Percentiles rank a stretch among this genome's conserved stretches.
phyloP scores from a whole-genome alignment of 2,797 vertebrate species.

The Geotrypetes seraphini region DNA sequence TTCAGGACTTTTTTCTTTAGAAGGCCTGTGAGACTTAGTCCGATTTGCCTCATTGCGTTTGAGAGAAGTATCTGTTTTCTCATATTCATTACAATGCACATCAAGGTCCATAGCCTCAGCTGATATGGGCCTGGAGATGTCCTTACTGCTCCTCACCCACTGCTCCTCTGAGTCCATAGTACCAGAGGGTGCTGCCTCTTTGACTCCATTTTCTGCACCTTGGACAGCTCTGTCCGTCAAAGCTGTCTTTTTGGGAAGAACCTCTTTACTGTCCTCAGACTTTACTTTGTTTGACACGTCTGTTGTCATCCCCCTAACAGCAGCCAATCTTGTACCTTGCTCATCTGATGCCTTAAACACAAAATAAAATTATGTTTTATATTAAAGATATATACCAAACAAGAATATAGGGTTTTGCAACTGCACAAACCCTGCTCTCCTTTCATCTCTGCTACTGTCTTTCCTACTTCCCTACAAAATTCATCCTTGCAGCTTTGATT shows the following conservation, averaged over 20 bases:
- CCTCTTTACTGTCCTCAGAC: slow-evolving; percentile 75
- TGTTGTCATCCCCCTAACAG: slow-evolving; percentile 80
- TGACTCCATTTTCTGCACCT: slow-evolving; percentile 50
- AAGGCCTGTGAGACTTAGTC: slow-evolving; percentile 16
- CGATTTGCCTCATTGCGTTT: slow-evolving; percentile 35
- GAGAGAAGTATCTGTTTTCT: slow-evolving; percentile 38
- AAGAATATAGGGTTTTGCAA: too few species aligned
- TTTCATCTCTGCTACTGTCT: too few species aligned
- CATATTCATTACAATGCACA: slow-evolving; percentile 42
- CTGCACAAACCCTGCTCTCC: too few species aligned
- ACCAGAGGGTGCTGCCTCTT: slow-evolving; percentile 34
- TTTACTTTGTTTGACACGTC: slow-evolving; percentile 69
- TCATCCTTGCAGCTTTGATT: too few species aligned
- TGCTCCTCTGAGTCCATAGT: slow-evolving; percentile 46
- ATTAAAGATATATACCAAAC: too few species aligned
- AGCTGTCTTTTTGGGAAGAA: slow-evolving; percentile 61
- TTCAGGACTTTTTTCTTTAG: slow-evolving; percentile 58
- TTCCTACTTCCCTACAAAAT: too few species aligned
- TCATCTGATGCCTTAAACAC: slow-evolving; percentile 66
- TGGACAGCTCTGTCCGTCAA: slow-evolving; percentile 54
- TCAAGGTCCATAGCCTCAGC: slow-evolving; percentile 84
- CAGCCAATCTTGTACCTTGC: slow-evolving; percentile 50
- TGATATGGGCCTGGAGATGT: slow-evolving; percentile 36
- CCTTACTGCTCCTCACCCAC: slow-evolving; percentile 41
- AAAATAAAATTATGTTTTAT: not conserved